Evolutionary conservation across 2,888 invertebrate species (phyloP).

Genomic region (Acanthosepion esculentum): DNA sequence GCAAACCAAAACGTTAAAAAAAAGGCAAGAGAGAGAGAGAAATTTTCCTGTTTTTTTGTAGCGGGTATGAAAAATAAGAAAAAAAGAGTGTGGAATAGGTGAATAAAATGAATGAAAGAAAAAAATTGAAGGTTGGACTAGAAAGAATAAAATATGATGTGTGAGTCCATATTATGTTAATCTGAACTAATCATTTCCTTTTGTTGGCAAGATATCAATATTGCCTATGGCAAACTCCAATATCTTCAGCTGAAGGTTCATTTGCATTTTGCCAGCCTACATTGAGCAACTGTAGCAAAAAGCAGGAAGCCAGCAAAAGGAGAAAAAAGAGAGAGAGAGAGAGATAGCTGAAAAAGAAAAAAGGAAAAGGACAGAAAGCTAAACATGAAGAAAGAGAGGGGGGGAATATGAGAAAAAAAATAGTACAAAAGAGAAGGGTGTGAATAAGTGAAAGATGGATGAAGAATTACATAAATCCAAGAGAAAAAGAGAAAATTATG

Average conservation of each 20-base stretch:
- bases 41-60: background rate
- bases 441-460: too few species aligned
- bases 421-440: too few species aligned
- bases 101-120: background rate
- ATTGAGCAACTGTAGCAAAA: background rate
- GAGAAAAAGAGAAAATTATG: too few species aligned
- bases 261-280: background rate
- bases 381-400: too few species aligned
- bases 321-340: too few species aligned
- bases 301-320: background rate
- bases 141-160: background rate
- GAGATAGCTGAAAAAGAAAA: too few species aligned
- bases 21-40: background rate
- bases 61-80: background rate
- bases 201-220: conserved; percentile 21
- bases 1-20: background rate
- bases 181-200: conserved; percentile 20
- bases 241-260: background rate
- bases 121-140: background rate
- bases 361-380: too few species aligned
- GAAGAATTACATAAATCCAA: too few species aligned
- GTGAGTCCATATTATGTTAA: background rate
- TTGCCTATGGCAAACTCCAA: background rate
- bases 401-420: too few species aligned
- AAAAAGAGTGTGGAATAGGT: background rate